Evolutionary conservation across 2,888 invertebrate genomes (phyloP).

Genomic region (Parasteatoda lunata): DNA sequence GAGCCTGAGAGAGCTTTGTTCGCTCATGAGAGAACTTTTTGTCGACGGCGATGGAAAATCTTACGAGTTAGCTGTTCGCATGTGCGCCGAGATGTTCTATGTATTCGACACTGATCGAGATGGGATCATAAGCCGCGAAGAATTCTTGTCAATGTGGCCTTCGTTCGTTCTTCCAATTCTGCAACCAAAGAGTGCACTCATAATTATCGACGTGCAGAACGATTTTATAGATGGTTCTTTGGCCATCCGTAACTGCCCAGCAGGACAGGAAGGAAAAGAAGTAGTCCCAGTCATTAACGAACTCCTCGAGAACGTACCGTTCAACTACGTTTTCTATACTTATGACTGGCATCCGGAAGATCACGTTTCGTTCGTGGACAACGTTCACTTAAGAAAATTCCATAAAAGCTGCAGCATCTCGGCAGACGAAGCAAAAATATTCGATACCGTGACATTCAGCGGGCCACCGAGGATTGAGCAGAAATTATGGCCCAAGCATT

Average conservation of each 20-base stretch:
- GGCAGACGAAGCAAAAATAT: conserved; percentile 85
- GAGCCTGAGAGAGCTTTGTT: conserved; percentile 84
- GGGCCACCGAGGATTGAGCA: conserved; percentile 86
- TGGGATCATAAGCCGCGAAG: conserved; percentile 82
- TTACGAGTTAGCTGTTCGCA: conserved; percentile 79
- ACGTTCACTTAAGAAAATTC: conserved; percentile 84
- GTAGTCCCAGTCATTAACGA: conserved; percentile 90
- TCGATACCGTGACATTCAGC: conserved; percentile 94
- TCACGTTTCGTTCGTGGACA: conserved; percentile 97
- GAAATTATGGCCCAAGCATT: conserved; percentile 95
- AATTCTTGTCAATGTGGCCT: conserved; percentile 90
- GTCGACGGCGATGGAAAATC: conserved; percentile 89
- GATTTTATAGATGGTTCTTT: conserved; percentile 97
- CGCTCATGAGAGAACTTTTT: conserved; percentile 89
- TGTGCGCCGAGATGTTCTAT: conserved; percentile 65
- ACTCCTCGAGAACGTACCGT: conserved; percentile 85
- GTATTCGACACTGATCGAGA: conserved; percentile 70
- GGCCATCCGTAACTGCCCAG: conserved; percentile 93
- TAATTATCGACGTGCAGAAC: conserved; percentile 97
- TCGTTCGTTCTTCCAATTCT: conserved; percentile 89
- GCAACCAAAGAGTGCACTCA: conserved; percentile 88
- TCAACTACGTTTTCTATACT: conserved; percentile 93
- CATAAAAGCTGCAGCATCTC: conserved; percentile 83
- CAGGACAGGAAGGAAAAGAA: conserved; percentile 91
- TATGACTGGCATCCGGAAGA: conserved; percentile 98